Base-by-base conservation (phyloP, 2,797 vertebrate species). In the Helicolenus hilgendorfi region DNA sequence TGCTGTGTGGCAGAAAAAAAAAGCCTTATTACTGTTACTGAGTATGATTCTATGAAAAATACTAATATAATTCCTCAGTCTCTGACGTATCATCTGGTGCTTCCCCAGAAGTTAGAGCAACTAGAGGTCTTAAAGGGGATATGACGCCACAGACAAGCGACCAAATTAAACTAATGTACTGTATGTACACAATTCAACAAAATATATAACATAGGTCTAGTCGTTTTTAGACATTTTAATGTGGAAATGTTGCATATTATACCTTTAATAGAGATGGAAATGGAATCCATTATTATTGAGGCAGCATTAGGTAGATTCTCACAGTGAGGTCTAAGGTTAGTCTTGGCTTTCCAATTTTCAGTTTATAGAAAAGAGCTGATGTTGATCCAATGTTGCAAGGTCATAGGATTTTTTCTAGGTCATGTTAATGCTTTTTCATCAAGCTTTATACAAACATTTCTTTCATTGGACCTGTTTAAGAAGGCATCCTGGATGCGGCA, bases 351-450 rank as follows among this genome's bases (percentile, higher is more conserved):
- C 20, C 20, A 20, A 29, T 77, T 53, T 64, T 27, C 41, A 31
- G 27, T 11, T 35, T 67, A 29, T 33, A 31, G 2, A 72, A 20
- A 38, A 49, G 10, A 6, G 1, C 29, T 41, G 60, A n/a, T 76
- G 38, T 20, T 49, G 1, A 49, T 53, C 4, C 55, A 77, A 11
- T 68, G 84, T 65, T 45, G 4, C 84, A 85, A 82, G 60, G 74
- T 80, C 76, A 71, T 8, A 20, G 7, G 1, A 77, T 84, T 69
- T 83, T 83, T 77, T 55, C 53, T 31, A 35, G 20, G 29, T 81
- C 58, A 18, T 60, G 9, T 79, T 80, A 35, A 22, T 81, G 13
- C 49, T 55, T 72, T 72, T 81, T 79, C 62, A 76, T 74, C 20
- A 4, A 14, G 65, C 63, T 56, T 77, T 72, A 71, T 38, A 58